Evolutionary conservation across 2,797 vertebrate species (phyloP), one percentile per base, ranked within the genome.

Genomic region (Gymnodraco acuticeps): DNA sequence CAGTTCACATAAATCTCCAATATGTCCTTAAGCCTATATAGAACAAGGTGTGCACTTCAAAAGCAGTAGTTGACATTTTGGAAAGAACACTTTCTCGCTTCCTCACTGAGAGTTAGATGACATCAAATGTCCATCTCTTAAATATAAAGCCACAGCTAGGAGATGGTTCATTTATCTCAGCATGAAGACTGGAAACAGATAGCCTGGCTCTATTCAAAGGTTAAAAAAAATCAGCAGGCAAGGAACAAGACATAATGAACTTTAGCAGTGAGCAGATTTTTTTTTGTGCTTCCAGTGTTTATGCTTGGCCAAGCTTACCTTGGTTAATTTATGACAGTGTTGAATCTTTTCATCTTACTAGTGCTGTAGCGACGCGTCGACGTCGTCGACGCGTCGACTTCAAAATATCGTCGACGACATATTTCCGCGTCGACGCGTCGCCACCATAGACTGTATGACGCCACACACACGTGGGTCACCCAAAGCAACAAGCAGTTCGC

Each of bases 41-140:
- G 58, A 81, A 65, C 31, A 46, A 66, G 27, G 31, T 64, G 46
- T 63, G 64, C 27, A 53, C 23, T 12, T 62, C 64, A 42, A 71
- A 64, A 33, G 45, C 46, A 38, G 58, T 5, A 19, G 16, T 41
- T 71, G 51, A 58, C 41, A 71, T 58, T 62, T 75, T 3, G 6
- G 17, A 20, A 59, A 13, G 51, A 11, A 11, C 33, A 9, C 33
- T 38, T 0, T 0, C 23, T 47, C 0, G 7, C 14, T 50, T 62
- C 58, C 4, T 23, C 2, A 11, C 31, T 1, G 48, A 46, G 58
- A 63, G 41, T 52, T n/a, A 15, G 43, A 43, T 15, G 16, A 61
- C 51, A 51, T 31, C 41, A 59, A 43, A 23, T 43, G 14, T 33
- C 10, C 7, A 14, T 56, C 19, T 38, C 17, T 48, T 45, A 14